Conservation (phyloP, 2,888 invertebrate genomes). For the Troilus luridus region DNA sequence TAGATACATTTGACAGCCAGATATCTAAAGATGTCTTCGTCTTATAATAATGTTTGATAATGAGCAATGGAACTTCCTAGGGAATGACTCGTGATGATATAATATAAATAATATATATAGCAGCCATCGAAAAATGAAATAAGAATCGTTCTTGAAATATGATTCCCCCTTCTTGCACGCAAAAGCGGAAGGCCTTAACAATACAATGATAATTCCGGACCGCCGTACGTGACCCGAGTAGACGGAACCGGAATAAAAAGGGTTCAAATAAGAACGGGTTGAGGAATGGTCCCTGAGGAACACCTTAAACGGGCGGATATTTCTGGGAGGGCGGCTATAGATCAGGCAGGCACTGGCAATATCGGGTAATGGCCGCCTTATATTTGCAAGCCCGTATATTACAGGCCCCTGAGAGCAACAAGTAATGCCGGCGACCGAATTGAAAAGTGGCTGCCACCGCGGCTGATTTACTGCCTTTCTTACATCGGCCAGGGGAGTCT, state of each 20-base stretch:
- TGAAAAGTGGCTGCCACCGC: conserved; percentile 47
- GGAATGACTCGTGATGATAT: too few relatives aligned
- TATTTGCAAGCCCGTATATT: conserved; percentile 45
- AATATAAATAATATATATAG: too few relatives aligned
- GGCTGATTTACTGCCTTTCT: conserved; percentile 31
- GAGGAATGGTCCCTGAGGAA: conserved; percentile 48
- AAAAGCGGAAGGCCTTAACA: neutral
- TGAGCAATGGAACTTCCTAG: too few relatives aligned
- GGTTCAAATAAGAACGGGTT: conserved; percentile 48
- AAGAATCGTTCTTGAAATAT: neutral
- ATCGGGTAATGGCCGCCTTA: conserved; percentile 38
- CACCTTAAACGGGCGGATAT: conserved; percentile 53
- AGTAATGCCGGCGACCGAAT: conserved; percentile 45
- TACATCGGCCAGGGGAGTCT: neutral
- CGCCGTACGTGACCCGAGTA: conserved; percentile 15
- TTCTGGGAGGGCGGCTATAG: conserved; percentile 48
- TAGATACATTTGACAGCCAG: too few relatives aligned
- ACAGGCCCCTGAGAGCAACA: conserved; percentile 30
- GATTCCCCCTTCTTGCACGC: neutral
- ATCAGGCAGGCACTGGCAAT: conserved; percentile 47
- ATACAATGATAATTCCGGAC: conserved; percentile 5
- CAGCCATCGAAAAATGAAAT: neutral
- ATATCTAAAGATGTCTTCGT: too few relatives aligned
- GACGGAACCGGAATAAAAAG: conserved; percentile 40
- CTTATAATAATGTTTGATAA: too few relatives aligned